Evolutionary conservation across 2,113 vertebrate species (phyloP), one percentile per base, ranked within the genome.

Genomic region (Ammospiza nelsoni): DNA sequence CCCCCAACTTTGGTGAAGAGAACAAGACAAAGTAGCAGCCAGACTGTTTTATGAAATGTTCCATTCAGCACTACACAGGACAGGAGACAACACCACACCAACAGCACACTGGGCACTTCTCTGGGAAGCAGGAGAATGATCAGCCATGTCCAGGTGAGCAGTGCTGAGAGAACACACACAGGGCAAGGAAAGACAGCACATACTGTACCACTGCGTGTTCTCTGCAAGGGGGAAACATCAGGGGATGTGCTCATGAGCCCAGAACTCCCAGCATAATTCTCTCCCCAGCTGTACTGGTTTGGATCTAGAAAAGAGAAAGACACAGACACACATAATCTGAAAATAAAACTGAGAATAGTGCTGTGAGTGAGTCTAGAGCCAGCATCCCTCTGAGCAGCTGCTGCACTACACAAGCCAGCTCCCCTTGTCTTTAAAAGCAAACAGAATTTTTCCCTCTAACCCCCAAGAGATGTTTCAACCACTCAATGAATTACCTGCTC

Each of bases 211-310:
- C 99, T 99, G n/a, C 99, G 97, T 3, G 98, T 98, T 23, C 99
- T 97, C 93, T 99, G 99, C 95, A 99, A 97, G 2, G 99, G 99
- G 95, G 98, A 98, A 84, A 99, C 96, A 9, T 99, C 99, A 0
- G 99, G 99, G 15, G 99, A 99, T 0, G 98, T 98, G 93, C 99
- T 99, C 99, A 99, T 99, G 22, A 99, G 98, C 33, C 99, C 99
- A 1, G 99, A 99, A 92, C 99, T 99, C 49, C 99, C 99, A 2
- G 99, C 99, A 5, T 99, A 99, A 90, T 99, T 99, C 94, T 99
- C 99, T 31, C 99, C 99, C 99, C 99, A 99, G 68, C 99, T 99
- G 92, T 99, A 99, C 98, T 99, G 98, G 96, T 99, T 99, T 24
- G 99, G 99, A 98, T 99, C 99, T 99, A 95, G 41, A 86, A 92